Evolutionary conservation across 2,888 invertebrate genomes (phyloP).

Genomic region (Anoplius nigerrimus): DNA sequence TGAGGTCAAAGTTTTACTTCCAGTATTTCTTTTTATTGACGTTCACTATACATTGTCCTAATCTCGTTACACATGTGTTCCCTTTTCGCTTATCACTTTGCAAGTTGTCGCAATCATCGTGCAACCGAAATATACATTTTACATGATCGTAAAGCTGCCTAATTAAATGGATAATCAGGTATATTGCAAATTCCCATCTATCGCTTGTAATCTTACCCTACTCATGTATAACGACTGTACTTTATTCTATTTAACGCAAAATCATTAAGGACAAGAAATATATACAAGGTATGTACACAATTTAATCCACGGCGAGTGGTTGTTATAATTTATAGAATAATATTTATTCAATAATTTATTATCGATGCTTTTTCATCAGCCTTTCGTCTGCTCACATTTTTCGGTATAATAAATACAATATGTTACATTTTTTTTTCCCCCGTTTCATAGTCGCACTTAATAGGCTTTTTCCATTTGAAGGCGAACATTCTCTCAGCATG

Average conservation of each 20-base stretch:
- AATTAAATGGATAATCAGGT: slow-evolving; percentile 72
- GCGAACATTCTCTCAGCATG: no score
- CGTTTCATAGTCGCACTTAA: background rate
- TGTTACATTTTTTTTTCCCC: slow-evolving; percentile 59
- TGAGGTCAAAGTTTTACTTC: background rate
- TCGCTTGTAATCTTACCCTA: slow-evolving; percentile 51
- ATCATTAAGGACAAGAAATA: slow-evolving; percentile 33
- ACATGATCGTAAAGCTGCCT: slow-evolving; percentile 70
- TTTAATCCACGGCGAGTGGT: slow-evolving; percentile 11
- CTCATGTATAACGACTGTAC: slow-evolving; percentile 56
- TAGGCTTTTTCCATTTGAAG: no score
- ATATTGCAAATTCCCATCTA: slow-evolving; percentile 74
- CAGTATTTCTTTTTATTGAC: background rate
- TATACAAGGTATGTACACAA: slow-evolving; percentile 27
- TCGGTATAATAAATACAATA: slow-evolving; percentile 71
- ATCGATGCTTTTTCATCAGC: slow-evolving; percentile 49
- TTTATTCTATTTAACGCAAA: slow-evolving; percentile 41
- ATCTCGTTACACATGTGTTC: background rate
- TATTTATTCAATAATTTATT: slow-evolving; percentile 70
- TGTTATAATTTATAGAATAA: slow-evolving; percentile 63
- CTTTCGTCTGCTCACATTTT: slow-evolving; percentile 19
- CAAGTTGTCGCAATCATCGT: slow-evolving; percentile 38
- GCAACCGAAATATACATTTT: slow-evolving; percentile 53
- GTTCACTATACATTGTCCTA: background rate
- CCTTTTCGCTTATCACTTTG: slow-evolving; percentile 43